These are phyloP conservation scores for Sphaerodactylus townsendi DNA, from an alignment of 2,113 vertebrate genomes.

Conservation along the genomic window DNA sequence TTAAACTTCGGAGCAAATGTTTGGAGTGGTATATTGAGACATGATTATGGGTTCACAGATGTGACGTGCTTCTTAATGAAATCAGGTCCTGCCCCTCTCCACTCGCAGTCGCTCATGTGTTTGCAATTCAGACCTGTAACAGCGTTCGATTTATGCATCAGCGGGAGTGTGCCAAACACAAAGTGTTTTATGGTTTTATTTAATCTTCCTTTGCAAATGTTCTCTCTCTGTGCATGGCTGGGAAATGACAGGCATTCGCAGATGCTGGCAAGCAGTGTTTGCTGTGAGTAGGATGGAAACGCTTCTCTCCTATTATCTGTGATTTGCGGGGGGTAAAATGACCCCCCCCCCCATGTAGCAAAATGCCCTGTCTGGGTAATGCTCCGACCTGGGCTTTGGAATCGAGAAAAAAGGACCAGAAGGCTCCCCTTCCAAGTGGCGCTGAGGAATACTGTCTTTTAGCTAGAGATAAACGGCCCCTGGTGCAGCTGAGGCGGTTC, in stretches of 20 bases:
- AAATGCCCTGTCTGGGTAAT: no score
- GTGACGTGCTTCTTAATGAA: background rate
- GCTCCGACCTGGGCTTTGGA: background rate
- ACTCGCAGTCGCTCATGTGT: slow-evolving; percentile 1
- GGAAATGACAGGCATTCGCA: background rate
- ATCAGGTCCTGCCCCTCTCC: background rate
- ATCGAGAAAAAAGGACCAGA: no score
- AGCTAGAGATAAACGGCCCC: background rate
- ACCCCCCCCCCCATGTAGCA: no score
- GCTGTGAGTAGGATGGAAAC: background rate
- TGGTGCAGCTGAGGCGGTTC: background rate
- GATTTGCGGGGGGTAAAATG: no score
- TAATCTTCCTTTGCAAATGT: slow-evolving; percentile 10
- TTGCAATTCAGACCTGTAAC: slow-evolving; percentile 11
- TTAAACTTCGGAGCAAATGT: background rate
- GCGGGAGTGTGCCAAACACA: background rate
- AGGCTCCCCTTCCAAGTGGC: background rate
- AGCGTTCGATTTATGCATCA: slow-evolving; percentile 1
- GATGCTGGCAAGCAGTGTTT: background rate
- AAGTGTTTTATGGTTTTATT: slow-evolving; percentile 21
- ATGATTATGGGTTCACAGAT: background rate
- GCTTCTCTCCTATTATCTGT: background rate
- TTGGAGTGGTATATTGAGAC: background rate
- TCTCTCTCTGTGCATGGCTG: background rate
- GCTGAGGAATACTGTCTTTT: background rate